Base-by-base conservation (phyloP, 1,140 invertebrate species). In the Formica selysi region DNA sequence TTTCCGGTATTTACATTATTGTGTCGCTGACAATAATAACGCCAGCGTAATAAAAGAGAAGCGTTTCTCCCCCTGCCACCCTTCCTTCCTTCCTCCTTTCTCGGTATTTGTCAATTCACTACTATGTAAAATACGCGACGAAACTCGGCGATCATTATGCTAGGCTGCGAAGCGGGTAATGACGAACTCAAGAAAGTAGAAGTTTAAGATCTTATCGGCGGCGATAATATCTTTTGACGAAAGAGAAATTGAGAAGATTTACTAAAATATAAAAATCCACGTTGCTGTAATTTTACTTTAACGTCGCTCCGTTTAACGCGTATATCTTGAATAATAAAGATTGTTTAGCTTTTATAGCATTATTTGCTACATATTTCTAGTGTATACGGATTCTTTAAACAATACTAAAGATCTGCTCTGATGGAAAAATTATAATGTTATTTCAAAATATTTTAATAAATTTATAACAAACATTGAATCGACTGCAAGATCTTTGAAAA, bases 61-160 rank as follows among this genome's bases (percentile, higher is more conserved):
- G 70, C 73, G 19, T 19, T 70, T 22, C 26, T 48, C 51, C 32
- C 32, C 38, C 78, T 73, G 19, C 22, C 76, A 67, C 51, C 44
- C 41, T 78, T 76, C 19, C 29, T 83, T 83, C 61, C 32, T 22
- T 7, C 7, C 57, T 48, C 67, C 36, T 41, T 51, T 76, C 73
- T 71, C 32, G 67, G 67, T 70, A 88, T 38, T 74, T 74, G 80
- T 85, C 76, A 79, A 89, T 89, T 68, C 67, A 59, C 68, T 74
- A 44, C 51, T 36, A 73, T 41, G 86, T 78, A 51, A 44, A 26
- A 81, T 59, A 83, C 76, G 68, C 64, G 57, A 87, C 64, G 68
- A 87, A 78, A 73, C 87, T 71, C 38, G 36, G 11, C 57, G 41
- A 59, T 88, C 76, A 57, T 89, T 70, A 79, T 76, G 59, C 71